Evolutionary conservation across 2,797 vertebrate species (phyloP), one percentile per base, ranked within the genome.

Genomic region (Channa striata): DNA sequence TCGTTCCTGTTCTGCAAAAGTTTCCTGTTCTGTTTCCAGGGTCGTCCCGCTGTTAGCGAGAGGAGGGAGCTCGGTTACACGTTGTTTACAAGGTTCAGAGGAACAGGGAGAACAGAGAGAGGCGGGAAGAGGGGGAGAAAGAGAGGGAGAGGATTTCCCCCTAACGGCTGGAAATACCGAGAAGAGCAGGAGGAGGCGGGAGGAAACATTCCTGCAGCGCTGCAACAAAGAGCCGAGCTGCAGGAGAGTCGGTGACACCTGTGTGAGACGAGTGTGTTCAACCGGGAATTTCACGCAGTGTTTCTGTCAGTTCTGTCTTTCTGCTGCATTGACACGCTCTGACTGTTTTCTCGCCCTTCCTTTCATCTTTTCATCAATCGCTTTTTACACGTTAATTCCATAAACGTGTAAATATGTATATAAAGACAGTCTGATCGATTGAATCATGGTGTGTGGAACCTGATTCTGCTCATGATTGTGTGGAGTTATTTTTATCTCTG

Each of bases 171-270:
- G 23, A 69, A 75, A 72, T 66, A 63, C 39, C 36, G 44, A 50
- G 60, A 48, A 52, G 4, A 23, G 30, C 56, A n/a, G 40, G 44
- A 39, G 33, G 20, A 34, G 21, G 11, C 8, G 7, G 12, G 14
- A 34, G 6, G 42, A 60, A 43, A 72, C 51, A 74, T 74, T 84
- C 76, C 73, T 66, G 60, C 47, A 19, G 59, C 77, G 79, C 74
- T 62, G 66, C 83, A 80, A 79, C 51, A 25, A 16, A 7, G 49
- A 67, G 54, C 53, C 69, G 21, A 59, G 4, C 42, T 39, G 36
- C 44, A 64, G 39, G 20, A 44, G 43, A 40, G 10, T 5, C 8
- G 4, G 25, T 30, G 25, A 30, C 25, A 30, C 25, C 25, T 30
- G 25, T 30, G 4, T 30, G 25, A n/a, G n/a, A n/a, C n/a, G n/a